A percentile compares a stretch with the other conserved stretches of the same genome.
Evolutionary conservation across 1,140 invertebrate species (phyloP).

Genomic region (Drosophila parabipectinata): DNA sequence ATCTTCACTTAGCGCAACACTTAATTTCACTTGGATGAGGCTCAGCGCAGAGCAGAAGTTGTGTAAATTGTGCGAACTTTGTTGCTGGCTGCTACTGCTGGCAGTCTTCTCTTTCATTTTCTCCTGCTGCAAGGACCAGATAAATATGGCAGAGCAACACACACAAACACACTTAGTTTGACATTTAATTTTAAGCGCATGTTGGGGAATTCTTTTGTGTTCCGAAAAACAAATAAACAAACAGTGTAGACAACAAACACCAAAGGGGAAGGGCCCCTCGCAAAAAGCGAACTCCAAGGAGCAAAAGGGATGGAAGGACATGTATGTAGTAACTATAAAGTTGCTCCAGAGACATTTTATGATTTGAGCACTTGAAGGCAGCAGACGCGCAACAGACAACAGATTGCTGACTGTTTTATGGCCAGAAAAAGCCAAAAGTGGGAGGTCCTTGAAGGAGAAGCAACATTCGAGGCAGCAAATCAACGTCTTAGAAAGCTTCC

Average conservation of each 20-base stretch:
- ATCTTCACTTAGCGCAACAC: constrained; percentile 81
- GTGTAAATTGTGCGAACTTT: constrained; percentile 81
- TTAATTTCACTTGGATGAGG: constrained; percentile 78
- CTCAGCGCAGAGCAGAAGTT: constrained; percentile 55
- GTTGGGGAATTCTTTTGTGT: constrained; percentile 82
- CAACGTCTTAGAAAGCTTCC: constrained; percentile 54
- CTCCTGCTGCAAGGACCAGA: constrained; percentile 52
- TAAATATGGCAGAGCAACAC: constrained; percentile 67
- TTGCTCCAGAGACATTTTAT: constrained; percentile 80
- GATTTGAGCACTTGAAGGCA: constrained; percentile 80
- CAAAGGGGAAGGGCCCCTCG: constrained; percentile 9
- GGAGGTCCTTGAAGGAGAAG: neutral
- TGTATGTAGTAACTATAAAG: constrained; percentile 76
- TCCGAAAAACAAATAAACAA: constrained; percentile 80
- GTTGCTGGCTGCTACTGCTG: constrained; percentile 43
- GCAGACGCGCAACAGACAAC: constrained; percentile 78
- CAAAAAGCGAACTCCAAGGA: neutral
- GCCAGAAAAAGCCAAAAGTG: constrained; percentile 36
- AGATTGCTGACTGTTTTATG: constrained; percentile 79
- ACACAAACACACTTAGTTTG: constrained; percentile 53
- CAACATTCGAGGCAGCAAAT: constrained; percentile 37
- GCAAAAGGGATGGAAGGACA: constrained; percentile 13
- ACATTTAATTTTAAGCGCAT: constrained; percentile 83
- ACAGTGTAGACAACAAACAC: constrained; percentile 64
- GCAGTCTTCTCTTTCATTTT: constrained; percentile 25